These are phyloP conservation scores for Brachycybe producta DNA, from an alignment of 2,888 invertebrate species.

Conservation along the genomic window DNA sequence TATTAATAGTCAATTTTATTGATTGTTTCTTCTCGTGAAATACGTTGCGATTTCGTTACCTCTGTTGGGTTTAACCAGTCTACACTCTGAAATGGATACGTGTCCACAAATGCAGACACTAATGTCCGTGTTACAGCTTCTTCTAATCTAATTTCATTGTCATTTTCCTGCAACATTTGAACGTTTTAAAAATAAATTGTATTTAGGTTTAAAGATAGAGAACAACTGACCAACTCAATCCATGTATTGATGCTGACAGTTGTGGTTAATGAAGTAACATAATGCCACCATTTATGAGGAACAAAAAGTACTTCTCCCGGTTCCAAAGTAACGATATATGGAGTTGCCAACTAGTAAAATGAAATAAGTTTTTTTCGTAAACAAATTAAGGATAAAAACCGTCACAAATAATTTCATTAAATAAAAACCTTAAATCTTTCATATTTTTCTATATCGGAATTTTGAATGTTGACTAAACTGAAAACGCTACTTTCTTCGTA, in stretches of 20 bases:
- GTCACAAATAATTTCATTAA: background rate
- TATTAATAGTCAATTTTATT: too few species aligned
- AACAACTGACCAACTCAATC: conserved; percentile 50
- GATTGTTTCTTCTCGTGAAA: too few species aligned
- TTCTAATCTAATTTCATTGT: conserved; percentile 42
- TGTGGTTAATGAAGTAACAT: conserved; percentile 56
- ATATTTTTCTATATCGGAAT: conserved; percentile 39
- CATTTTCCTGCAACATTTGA: conserved; percentile 25
- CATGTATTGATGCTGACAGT: conserved; percentile 57
- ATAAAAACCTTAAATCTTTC: conserved; percentile 27
- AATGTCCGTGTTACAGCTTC: conserved; percentile 56
- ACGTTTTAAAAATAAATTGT: background rate
- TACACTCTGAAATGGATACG: background rate
- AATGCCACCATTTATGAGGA: conserved; percentile 94
- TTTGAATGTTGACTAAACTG: conserved; percentile 65
- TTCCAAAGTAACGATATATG: conserved; percentile 48
- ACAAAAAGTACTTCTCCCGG: conserved; percentile 80
- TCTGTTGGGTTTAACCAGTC: conserved; percentile 20
- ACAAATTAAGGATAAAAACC: background rate
- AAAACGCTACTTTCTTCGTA: conserved; percentile 95
- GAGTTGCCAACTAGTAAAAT: conserved; percentile 23
- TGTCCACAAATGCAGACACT: conserved; percentile 36
- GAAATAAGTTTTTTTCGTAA: background rate
- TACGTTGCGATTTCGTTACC: background rate
- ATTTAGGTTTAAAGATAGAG: background rate